These are phyloP conservation scores for Botia almorhae DNA, from an alignment of 2,797 vertebrate species.

Conservation along the genomic window DNA sequence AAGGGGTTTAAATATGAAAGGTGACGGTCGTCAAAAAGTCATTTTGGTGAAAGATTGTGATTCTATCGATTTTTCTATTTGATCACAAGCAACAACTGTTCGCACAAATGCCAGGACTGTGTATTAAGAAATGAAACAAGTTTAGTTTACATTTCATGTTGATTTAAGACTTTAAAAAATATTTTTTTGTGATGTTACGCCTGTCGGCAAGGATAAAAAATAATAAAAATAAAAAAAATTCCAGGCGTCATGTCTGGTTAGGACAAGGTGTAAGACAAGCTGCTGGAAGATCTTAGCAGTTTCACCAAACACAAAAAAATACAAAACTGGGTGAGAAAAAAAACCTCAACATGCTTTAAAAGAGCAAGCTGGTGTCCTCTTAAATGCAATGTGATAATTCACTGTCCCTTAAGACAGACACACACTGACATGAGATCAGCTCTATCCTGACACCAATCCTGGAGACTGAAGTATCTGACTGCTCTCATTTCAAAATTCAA, in stretches of 20 bases:
- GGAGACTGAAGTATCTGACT: slow-evolving; percentile 21
- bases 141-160: no score
- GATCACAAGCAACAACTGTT: no score
- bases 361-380: slow-evolving; percentile 29
- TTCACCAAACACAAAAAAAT: background rate
- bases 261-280: background rate
- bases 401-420: slow-evolving; percentile 27
- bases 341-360: background rate
- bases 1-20: no score
- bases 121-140: no score
- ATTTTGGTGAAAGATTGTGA: no score
- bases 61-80: no score
- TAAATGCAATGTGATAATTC: slow-evolving; percentile 39
- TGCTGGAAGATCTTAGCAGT: background rate
- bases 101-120: no score
- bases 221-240: no score
- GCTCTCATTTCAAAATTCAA: slow-evolving; percentile 18
- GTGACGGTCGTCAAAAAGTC: no score
- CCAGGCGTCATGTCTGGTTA: background rate
- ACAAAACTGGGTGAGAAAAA: background rate
- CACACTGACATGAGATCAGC: slow-evolving; percentile 18
- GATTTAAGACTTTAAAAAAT: no score
- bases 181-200: no score
- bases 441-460: slow-evolving; percentile 33
- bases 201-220: no score